Percentiles rank a stretch among this genome's conserved stretches.
Conservation (phyloP, 1,140 invertebrate genomes). For the Macrobrachium nipponense region DNA sequence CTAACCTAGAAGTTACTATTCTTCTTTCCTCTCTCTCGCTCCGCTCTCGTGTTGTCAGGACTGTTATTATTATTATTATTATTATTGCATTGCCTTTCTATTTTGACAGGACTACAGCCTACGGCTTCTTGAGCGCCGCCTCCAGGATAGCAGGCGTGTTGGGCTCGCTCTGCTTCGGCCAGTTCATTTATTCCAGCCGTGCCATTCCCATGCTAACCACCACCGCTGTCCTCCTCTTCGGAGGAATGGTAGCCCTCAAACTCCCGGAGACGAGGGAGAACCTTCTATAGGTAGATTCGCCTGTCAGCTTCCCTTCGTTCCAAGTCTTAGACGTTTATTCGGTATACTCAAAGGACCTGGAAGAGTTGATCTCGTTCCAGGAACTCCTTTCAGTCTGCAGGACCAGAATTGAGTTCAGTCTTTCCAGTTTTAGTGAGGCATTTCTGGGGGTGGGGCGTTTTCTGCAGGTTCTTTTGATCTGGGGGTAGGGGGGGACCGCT, state of each 20-base stretch:
- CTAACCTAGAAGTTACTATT: too few relatives aligned
- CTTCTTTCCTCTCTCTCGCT: neutral
- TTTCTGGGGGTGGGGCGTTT: too few relatives aligned
- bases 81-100: slow-evolving; percentile 33
- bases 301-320: neutral
- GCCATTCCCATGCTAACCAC: slow-evolving; percentile 71
- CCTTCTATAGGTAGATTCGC: slow-evolving; percentile 63
- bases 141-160: slow-evolving; percentile 70
- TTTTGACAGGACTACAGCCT: slow-evolving; percentile 70
- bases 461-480: too few relatives aligned
- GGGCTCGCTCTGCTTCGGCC: slow-evolving; percentile 70
- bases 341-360: neutral
- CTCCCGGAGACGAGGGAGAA: slow-evolving; percentile 69
- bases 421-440: too few relatives aligned
- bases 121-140: slow-evolving; percentile 69
- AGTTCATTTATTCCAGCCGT: slow-evolving; percentile 69
- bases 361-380: neutral
- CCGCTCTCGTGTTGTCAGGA: neutral
- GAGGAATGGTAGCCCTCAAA: slow-evolving; percentile 68
- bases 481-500: too few relatives aligned
- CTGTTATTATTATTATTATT: slow-evolving; percentile 19
- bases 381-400: too few relatives aligned
- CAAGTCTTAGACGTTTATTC: neutral
- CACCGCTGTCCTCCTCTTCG: slow-evolving; percentile 68
- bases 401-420: too few relatives aligned